Conservation (phyloP, 1,140 invertebrate species). For the Drosophila albomicans region DNA sequence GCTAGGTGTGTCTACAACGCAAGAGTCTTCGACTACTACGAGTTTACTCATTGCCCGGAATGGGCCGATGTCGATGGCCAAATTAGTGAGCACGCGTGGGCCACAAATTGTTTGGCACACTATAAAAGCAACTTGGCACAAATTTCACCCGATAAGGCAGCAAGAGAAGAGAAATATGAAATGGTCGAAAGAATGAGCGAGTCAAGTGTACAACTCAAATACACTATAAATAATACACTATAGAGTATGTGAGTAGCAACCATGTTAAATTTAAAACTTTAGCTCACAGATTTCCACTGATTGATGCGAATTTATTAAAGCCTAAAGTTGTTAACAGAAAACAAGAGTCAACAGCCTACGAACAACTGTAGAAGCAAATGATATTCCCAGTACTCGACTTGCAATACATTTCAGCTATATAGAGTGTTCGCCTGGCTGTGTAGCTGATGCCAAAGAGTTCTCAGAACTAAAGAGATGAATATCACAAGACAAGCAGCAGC, state of each 20-base stretch:
- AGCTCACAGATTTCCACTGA: neutral
- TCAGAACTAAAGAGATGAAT: neutral
- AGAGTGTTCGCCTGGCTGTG: too few species aligned
- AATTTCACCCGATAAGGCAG: constrained; percentile 60
- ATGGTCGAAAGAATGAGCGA: constrained; percentile 7
- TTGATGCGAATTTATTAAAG: neutral
- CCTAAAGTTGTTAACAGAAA: neutral
- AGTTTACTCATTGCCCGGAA: constrained; percentile 5
- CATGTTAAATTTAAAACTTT: neutral
- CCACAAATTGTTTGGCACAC: constrained; percentile 48
- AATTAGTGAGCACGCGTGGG: constrained; percentile 66
- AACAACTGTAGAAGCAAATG: too few species aligned
- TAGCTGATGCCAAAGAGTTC: too few species aligned
- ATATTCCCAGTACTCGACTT: too few species aligned
- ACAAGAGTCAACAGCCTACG: neutral
- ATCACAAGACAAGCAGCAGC: too few species aligned
- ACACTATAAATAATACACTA: neutral
- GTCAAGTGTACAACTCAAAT: neutral
- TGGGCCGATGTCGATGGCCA: constrained; percentile 43
- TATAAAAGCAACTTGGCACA: constrained; percentile 54
- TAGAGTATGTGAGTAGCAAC: neutral
- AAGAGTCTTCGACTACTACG: too few species aligned
- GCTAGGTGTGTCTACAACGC: constrained; percentile 28
- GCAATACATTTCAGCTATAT: too few species aligned
- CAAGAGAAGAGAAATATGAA: constrained; percentile 30